These are phyloP conservation scores for Hirtodrosophila cameraria DNA, from an alignment of 2,888 invertebrate species.

Conservation along the genomic window DNA sequence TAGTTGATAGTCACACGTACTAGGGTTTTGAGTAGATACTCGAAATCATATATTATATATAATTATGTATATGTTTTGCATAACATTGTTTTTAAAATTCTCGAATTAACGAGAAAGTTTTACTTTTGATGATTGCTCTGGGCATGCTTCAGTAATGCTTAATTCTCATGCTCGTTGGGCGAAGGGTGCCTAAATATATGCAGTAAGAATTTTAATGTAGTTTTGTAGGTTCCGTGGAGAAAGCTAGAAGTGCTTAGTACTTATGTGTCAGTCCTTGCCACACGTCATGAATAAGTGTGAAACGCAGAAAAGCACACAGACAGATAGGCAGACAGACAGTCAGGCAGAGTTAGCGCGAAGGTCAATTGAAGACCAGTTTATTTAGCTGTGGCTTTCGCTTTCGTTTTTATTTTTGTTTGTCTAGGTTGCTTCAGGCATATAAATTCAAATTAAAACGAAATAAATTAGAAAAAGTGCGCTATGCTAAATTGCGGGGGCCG, in stretches of 20 bases:
- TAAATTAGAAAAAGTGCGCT: slow-evolving; percentile 56
- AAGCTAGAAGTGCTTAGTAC: slow-evolving; percentile 15
- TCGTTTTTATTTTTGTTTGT: slow-evolving; percentile 3
- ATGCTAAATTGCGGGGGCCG: slow-evolving; percentile 11
- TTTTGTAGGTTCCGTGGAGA: slow-evolving; percentile 9
- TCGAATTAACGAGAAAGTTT: neutral
- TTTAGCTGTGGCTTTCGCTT: slow-evolving; percentile 15
- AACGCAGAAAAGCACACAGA: slow-evolving; percentile 1
- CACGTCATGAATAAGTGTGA: slow-evolving; percentile 19
- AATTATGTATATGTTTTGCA: too few relatives aligned
- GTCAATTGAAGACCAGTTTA: slow-evolving; percentile 49
- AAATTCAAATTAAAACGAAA: slow-evolving; percentile 72
- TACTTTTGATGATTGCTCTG: neutral
- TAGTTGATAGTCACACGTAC: too few relatives aligned
- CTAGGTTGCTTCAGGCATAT: slow-evolving; percentile 35
- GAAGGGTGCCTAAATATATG: slow-evolving; percentile 45
- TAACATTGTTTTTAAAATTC: too few relatives aligned
- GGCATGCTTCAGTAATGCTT: slow-evolving; percentile 1
- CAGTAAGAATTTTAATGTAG: slow-evolving; percentile 45
- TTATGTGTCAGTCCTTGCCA: slow-evolving; percentile 12
- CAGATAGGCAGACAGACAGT: too few relatives aligned
- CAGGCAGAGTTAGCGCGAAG: slow-evolving; percentile 29
- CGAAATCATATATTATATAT: too few relatives aligned
- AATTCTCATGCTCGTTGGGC: slow-evolving; percentile 36
- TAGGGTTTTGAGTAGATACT: too few relatives aligned